Conservation (phyloP, 2,888 invertebrate species). For the Eupithecia subfuscata region DNA sequence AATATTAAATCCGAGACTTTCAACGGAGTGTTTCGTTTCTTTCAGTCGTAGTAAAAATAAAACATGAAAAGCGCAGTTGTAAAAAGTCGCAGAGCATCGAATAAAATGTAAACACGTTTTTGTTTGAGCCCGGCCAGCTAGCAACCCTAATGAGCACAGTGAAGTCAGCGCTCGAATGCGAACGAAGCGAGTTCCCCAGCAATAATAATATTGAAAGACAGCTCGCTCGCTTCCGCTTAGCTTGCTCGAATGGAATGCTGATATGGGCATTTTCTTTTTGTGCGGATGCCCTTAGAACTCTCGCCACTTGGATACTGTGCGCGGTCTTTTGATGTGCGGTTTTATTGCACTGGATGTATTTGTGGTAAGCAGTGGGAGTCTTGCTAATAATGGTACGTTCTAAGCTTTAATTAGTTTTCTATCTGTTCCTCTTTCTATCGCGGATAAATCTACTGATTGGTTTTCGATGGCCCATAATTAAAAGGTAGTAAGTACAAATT, state of each 20-base stretch:
- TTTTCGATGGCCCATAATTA: neutral
- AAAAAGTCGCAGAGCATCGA: constrained; percentile 32
- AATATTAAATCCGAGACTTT: constrained; percentile 20
- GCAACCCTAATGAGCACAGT: constrained; percentile 41
- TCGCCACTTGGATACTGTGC: constrained; percentile 28
- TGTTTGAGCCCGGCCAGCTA: constrained; percentile 27
- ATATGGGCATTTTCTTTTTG: constrained; percentile 46
- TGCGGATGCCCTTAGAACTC: constrained; percentile 40
- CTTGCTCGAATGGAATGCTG: constrained; percentile 62
- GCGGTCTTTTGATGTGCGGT: constrained; percentile 24
- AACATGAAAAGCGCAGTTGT: constrained; percentile 20
- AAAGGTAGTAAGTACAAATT: neutral
- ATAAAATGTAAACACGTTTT: constrained; percentile 38
- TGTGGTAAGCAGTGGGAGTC: constrained; percentile 8
- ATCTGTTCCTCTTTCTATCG: neutral
- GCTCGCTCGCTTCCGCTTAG: constrained; percentile 63
- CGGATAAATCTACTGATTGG: neutral
- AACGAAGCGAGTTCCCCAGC: constrained; percentile 56
- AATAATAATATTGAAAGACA: constrained; percentile 67
- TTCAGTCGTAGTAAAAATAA: constrained; percentile 23
- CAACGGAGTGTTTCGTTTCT: constrained; percentile 24
- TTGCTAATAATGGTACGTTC: constrained; percentile 16
- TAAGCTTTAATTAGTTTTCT: constrained; percentile 7
- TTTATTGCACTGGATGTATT: constrained; percentile 22
- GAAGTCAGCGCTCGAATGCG: constrained; percentile 47